Base-by-base conservation (phyloP, 2,888 invertebrate species). In the Tinea semifulvella region DNA sequence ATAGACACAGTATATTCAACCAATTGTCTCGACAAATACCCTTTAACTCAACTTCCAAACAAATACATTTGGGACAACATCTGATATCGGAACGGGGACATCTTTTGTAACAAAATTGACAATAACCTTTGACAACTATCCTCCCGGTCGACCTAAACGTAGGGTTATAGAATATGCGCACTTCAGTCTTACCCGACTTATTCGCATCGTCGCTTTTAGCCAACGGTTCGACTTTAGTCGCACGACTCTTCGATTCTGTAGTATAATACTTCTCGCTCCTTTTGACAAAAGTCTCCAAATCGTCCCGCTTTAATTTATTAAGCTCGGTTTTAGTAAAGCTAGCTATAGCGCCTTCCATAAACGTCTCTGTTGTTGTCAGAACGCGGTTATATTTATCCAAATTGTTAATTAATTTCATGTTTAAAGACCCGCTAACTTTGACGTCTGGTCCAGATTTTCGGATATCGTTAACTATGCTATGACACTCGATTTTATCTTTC, bases 211-310 rank as follows among this genome's bases (percentile, higher is more conserved):
- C 8, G 7, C 56, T 53, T 1, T 54, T 44, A 27, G 68, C 64
- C 43, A 71, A 65, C 1, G 68, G 47, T n/a, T 62, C 57, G 0
- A 75, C 62, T 0, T 63, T 67, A 0, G 71, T 76, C 1, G 65
- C 58, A 7, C 65, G 58, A 35, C 76, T 76, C 1, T 63, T 57
- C 0, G 56, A 54, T 46, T 74, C 76, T 5, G 58, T 69, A 0
- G 73, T 74, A 46, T 74, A 82, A 46, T 75, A 82, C 19, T 66
- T 68, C 45, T 82, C 82, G 56, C 80, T 80, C n/a, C 69, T 65
- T 53, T 80, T 80, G 1, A 81, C 57, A 47, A 81, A 81, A 1
- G 60, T 69, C 45, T 80, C 81, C 2, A 81, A 68, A 27, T 73
- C 68, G 25, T 79, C 76, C 1, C 52, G 53, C 26, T 60, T 63